A percentile compares a stretch with the other conserved stretches of the same genome.
These are phyloP conservation scores for Cirrhinus mrigala DNA, from an alignment of 2,797 vertebrate genomes.

Conservation along the genomic window DNA sequence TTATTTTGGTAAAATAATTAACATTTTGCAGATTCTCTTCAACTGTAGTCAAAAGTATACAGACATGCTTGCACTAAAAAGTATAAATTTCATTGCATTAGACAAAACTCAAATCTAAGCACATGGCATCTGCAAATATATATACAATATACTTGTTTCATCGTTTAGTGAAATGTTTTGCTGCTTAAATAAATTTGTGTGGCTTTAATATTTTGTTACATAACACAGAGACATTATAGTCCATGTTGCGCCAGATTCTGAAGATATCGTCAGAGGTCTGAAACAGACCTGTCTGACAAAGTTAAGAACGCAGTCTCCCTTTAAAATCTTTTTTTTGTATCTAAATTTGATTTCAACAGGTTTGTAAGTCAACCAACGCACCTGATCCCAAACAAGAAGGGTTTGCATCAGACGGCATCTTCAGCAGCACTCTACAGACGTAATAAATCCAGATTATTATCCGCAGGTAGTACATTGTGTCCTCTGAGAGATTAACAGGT, in stretches of 20 bases:
- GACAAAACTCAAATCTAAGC: too few relatives aligned
- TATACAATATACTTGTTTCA: not conserved
- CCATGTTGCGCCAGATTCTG: not conserved
- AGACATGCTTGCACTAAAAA: too few relatives aligned
- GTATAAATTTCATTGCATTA: too few relatives aligned
- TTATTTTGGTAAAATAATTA: too few relatives aligned
- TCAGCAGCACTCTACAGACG: not conserved
- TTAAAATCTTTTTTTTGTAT: not conserved
- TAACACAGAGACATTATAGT: not conserved
- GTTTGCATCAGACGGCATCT: not conserved
- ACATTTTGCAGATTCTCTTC: too few relatives aligned
- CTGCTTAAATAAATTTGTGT: not conserved
- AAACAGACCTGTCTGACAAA: not conserved
- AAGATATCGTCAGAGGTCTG: not conserved
- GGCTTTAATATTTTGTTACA: not conserved
- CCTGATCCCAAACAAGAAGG: not conserved
- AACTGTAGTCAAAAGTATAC: too few relatives aligned
- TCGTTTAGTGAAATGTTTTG: not conserved
- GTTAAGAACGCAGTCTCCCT: not conserved
- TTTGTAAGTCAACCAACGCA: not conserved
- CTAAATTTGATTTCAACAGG: not conserved
- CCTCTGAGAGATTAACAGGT: slow-evolving; percentile 46
- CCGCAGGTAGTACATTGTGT: slow-evolving; percentile 3
- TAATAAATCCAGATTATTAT: slow-evolving; percentile 43
- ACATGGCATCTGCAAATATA: too few relatives aligned